Percentiles rank a stretch among this genome's conserved stretches.
Evolutionary conservation across 2,113 vertebrate genomes (phyloP).

Genomic region (Odontesthes bonariensis): DNA sequence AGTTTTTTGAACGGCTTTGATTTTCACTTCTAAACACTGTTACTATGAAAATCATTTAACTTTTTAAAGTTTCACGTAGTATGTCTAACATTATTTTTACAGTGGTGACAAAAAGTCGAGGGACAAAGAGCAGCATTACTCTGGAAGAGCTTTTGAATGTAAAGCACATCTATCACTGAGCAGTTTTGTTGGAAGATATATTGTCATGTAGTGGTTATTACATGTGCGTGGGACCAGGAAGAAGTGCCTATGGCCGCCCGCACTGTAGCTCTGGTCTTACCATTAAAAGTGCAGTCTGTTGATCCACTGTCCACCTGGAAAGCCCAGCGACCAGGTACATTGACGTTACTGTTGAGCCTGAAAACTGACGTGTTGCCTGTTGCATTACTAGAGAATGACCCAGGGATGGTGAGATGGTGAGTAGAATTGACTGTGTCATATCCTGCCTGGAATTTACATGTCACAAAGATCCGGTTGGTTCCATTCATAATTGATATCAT

Average conservation of each 20-base stretch:
- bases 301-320: constrained; percentile 47
- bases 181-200: no score
- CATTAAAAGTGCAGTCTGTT: constrained; percentile 43
- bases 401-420: constrained; percentile 58
- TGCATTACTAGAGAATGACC: constrained; percentile 19
- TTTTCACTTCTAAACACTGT: neutral
- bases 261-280: constrained; percentile 14
- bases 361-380: constrained; percentile 11
- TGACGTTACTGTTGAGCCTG: constrained; percentile 45
- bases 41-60: neutral
- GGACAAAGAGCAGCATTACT: neutral
- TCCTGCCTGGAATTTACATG: constrained; percentile 60
- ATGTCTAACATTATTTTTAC: neutral
- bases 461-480: neutral
- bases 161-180: no score
- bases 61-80: no score
- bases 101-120: neutral
- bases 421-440: constrained; percentile 52
- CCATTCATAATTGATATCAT: neutral
- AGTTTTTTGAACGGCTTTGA: neutral
- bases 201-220: neutral
- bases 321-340: constrained; percentile 61
- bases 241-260: neutral
- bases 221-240: neutral
- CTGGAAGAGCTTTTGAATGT: no score